Percentiles rank a stretch among this genome's conserved stretches.
phyloP scores from a whole-genome alignment of 2,888 invertebrate species.

The Brenthis hecate region DNA sequence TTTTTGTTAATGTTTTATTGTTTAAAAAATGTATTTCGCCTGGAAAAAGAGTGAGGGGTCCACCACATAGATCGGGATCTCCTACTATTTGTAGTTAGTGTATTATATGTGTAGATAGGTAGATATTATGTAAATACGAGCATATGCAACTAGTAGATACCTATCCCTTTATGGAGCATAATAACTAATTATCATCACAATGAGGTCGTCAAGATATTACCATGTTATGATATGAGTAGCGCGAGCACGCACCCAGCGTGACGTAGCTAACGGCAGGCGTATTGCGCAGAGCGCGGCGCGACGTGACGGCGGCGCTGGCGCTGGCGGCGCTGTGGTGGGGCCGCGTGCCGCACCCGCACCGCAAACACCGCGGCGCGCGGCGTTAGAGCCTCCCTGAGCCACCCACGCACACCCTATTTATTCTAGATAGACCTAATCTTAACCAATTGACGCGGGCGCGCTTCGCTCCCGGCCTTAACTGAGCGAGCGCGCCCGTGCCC shows the following conservation, averaged over 20 bases:
- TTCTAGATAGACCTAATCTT: constrained; percentile 81
- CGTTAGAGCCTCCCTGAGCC: constrained; percentile 79
- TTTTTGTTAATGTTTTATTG: too few species aligned
- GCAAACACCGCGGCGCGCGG: constrained; percentile 82
- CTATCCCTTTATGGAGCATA: too few species aligned
- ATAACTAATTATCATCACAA: too few species aligned
- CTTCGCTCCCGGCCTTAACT: constrained; percentile 62
- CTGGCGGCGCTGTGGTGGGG: constrained; percentile 69
- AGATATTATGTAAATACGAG: too few species aligned
- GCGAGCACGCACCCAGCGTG: constrained; percentile 1
- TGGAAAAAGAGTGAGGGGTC: too few species aligned
- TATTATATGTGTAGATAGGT: too few species aligned
- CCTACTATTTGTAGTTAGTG: too few species aligned
- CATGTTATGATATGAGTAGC: constrained; percentile 3
- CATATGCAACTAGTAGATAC: too few species aligned
- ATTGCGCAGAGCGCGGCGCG: constrained; percentile 59
- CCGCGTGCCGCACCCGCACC: constrained; percentile 66
- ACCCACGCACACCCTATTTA: constrained; percentile 60
- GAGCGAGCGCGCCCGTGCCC: constrained; percentile 59
- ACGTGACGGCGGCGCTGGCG: constrained; percentile 63
- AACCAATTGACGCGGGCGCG: constrained; percentile 72
- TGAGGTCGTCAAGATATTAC: constrained; percentile 1
- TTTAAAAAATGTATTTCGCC: too few species aligned
- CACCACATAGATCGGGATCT: too few species aligned
- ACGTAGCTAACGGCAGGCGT: constrained; percentile 16